Conservation (phyloP, 1,140 invertebrate species). For the Drosophila aff. region DNA sequence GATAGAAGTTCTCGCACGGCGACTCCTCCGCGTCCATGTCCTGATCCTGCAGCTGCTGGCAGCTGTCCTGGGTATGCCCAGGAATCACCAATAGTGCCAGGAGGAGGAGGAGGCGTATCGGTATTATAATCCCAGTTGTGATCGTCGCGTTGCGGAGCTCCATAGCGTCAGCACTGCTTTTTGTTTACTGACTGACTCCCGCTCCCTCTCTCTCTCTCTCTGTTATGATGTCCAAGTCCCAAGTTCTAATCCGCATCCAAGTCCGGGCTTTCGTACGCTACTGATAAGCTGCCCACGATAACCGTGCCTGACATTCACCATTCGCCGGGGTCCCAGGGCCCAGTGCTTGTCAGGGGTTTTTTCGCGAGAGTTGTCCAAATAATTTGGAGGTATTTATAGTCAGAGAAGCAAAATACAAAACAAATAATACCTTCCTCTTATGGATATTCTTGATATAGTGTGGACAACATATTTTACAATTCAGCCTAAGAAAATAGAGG, state of each 20-base stretch:
- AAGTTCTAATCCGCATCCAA: slow-evolving; percentile 20
- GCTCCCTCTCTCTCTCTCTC: neutral
- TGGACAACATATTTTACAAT: neutral
- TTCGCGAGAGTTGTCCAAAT: slow-evolving; percentile 1
- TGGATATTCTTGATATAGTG: neutral
- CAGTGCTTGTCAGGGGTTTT: neutral
- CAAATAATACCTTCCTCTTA: neutral
- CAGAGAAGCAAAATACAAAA: neutral
- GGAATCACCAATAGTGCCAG: neutral
- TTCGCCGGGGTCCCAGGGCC: neutral
- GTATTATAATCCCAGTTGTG: neutral
- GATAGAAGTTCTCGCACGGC: slow-evolving; percentile 68
- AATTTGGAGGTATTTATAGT: neutral
- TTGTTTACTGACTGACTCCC: slow-evolving; percentile 19
- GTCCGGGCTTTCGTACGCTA: neutral
- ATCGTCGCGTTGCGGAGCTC: neutral
- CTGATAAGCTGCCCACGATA: slow-evolving; percentile 45
- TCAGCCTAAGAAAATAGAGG: no score
- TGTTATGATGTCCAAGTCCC: slow-evolving; percentile 12
- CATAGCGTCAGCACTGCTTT: slow-evolving; percentile 4
- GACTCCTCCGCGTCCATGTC: slow-evolving; percentile 42
- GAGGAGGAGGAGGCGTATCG: neutral
- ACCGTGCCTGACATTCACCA: slow-evolving; percentile 44
- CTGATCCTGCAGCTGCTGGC: slow-evolving; percentile 16
- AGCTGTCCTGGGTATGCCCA: slow-evolving; percentile 1